phyloP scores from a whole-genome alignment of 2,797 vertebrate species.

The Chromis chromis region DNA sequence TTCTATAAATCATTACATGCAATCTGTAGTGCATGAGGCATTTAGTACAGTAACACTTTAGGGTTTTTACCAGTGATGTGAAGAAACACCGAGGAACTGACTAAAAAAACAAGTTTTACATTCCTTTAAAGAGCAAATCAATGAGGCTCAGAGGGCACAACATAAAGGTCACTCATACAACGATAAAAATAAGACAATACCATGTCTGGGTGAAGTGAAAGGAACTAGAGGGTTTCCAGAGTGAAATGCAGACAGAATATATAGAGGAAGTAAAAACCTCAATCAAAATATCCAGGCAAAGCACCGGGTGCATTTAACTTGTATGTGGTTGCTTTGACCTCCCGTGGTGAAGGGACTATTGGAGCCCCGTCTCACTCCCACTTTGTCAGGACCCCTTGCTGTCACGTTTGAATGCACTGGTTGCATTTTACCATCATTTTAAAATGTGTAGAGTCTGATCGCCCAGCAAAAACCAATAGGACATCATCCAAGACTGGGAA shows the following conservation, averaged over 20 bases:
- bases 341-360: too few relatives aligned
- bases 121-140: constrained; percentile 59
- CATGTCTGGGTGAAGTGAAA: constrained; percentile 17
- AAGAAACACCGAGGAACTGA: background rate
- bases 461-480: too few relatives aligned
- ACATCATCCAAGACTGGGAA: too few relatives aligned
- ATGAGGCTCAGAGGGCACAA: constrained; percentile 34
- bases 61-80: background rate
- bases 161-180: constrained; percentile 53
- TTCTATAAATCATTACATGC: background rate
- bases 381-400: too few relatives aligned
- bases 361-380: too few relatives aligned
- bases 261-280: background rate
- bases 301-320: too few relatives aligned
- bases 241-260: background rate
- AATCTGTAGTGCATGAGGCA: background rate
- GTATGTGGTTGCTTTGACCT: too few relatives aligned
- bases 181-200: constrained; percentile 20
- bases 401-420: too few relatives aligned
- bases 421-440: too few relatives aligned
- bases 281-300: too few relatives aligned
- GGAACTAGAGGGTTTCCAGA: constrained; percentile 2
- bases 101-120: constrained; percentile 4
- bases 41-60: background rate
- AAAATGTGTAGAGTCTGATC: too few relatives aligned